phyloP scores from a whole-genome alignment of 2,113 vertebrate genomes.

The Cebidichthys violaceus region DNA sequence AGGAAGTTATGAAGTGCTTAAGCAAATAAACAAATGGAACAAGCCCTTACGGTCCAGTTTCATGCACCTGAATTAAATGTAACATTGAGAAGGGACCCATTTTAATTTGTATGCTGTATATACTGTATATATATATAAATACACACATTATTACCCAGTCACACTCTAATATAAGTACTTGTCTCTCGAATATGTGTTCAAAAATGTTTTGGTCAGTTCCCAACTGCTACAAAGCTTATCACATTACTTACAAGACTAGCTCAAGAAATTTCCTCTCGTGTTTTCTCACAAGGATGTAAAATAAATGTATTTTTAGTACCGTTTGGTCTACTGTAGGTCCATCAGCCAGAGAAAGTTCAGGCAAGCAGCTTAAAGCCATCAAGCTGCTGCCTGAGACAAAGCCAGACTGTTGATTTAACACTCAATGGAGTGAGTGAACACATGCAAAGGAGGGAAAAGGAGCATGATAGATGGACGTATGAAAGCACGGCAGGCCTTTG shows the following conservation, averaged over 20 bases:
- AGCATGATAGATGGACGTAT: constrained; percentile 77
- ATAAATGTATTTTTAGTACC: constrained; percentile 61
- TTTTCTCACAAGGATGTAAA: constrained; percentile 43
- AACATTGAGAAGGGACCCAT: background rate
- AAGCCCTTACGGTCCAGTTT: background rate
- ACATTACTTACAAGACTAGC: constrained; percentile 17
- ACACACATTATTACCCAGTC: background rate
- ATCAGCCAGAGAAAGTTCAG: constrained; percentile 58
- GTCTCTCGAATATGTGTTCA: constrained; percentile 8
- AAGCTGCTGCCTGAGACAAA: constrained; percentile 71
- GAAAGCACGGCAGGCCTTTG: constrained; percentile 74
- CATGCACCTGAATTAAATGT: background rate
- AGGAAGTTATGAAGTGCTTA: constrained; percentile 43
- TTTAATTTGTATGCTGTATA: constrained; percentile 9
- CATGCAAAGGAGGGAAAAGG: constrained; percentile 73
- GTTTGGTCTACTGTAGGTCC: constrained; percentile 59
- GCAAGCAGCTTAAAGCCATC: constrained; percentile 77
- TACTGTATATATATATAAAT: background rate
- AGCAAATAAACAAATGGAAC: constrained; percentile 58
- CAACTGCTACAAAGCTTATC: background rate
- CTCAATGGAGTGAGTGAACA: constrained; percentile 75
- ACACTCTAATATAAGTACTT: constrained; percentile 1
- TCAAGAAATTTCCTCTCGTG: constrained; percentile 20
- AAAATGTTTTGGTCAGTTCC: constrained; percentile 4
- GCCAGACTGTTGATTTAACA: constrained; percentile 77